A percentile compares a stretch with the other conserved stretches of the same genome.
Evolutionary conservation across 2,113 vertebrate species (phyloP).

Genomic region (Rynchops niger): DNA sequence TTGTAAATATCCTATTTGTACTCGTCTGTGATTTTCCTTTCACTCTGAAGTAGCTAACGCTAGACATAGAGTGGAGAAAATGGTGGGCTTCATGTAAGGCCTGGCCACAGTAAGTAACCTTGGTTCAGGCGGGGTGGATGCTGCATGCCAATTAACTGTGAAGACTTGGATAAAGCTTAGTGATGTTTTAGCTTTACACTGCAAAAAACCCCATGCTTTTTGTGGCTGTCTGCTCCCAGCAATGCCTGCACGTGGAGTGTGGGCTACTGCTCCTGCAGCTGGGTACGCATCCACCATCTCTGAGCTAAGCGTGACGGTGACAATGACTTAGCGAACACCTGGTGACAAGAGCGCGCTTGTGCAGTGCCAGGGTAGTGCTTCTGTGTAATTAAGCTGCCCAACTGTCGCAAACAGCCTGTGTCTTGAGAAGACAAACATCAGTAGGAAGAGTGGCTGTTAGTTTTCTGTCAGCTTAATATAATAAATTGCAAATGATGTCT

Average conservation of each 20-base stretch:
- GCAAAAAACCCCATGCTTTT: accelerated
- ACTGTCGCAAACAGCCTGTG: not conserved
- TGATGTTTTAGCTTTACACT: not conserved
- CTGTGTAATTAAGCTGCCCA: not conserved
- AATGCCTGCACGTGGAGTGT: not conserved
- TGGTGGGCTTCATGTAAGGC: not conserved
- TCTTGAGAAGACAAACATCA: not conserved
- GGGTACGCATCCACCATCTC: not conserved
- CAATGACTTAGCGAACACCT: not conserved
- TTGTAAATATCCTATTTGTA: not conserved
- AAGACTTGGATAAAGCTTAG: not conserved
- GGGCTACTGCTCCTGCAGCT: not conserved
- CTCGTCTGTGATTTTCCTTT: not conserved
- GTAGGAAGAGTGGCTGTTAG: not conserved
- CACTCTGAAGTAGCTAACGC: not conserved
- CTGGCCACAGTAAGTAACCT: not conserved
- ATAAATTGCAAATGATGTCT: not conserved
- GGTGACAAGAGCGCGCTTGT: not conserved
- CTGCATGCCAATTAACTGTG: not conserved
- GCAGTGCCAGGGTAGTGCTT: not conserved
- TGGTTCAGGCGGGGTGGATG: not conserved
- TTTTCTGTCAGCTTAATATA: not conserved
- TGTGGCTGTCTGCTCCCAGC: not conserved
- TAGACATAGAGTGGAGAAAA: not conserved
- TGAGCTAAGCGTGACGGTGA: not conserved